Percentiles rank a stretch among this genome's conserved stretches.
Evolutionary conservation across 2,797 vertebrate species (phyloP).

Genomic region (Echeneis naucrates): DNA sequence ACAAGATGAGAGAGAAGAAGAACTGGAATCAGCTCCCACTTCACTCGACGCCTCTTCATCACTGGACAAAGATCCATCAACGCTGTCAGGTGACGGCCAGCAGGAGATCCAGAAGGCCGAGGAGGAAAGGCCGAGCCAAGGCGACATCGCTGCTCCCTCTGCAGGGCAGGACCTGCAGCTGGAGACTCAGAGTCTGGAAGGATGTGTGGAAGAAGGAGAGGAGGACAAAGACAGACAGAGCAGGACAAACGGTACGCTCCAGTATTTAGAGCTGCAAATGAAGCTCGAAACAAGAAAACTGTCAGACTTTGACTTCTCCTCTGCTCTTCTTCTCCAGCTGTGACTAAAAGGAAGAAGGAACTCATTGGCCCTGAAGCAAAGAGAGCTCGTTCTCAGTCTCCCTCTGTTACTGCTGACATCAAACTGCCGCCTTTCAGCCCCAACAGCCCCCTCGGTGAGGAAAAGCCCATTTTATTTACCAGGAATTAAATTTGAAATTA

Average conservation of each 20-base stretch:
- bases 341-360: slow-evolving; percentile 41
- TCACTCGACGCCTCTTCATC: neutral
- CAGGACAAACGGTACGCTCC: neutral
- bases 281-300: too few relatives aligned
- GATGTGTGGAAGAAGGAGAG: slow-evolving; percentile 5
- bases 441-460: slow-evolving; percentile 64
- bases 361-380: slow-evolving; percentile 34
- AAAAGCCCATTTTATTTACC: neutral
- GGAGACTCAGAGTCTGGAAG: neutral
- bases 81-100: neutral
- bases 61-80: neutral
- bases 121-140: slow-evolving; percentile 4
- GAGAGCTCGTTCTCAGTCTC: slow-evolving; percentile 51
- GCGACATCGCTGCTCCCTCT: neutral
- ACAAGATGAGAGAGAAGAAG: neutral
- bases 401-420: neutral
- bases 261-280: too few relatives aligned
- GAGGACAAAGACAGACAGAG: slow-evolving; percentile 6
- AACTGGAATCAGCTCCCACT: slow-evolving; percentile 5
- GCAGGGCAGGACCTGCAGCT: neutral
- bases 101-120: slow-evolving; percentile 13
- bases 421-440: slow-evolving; percentile 60
- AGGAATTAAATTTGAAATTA: too few relatives aligned
- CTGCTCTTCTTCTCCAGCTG: slow-evolving; percentile 20
- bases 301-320: neutral